Conservation (phyloP, 2,888 invertebrate genomes). For the Eupeodes luniger region DNA sequence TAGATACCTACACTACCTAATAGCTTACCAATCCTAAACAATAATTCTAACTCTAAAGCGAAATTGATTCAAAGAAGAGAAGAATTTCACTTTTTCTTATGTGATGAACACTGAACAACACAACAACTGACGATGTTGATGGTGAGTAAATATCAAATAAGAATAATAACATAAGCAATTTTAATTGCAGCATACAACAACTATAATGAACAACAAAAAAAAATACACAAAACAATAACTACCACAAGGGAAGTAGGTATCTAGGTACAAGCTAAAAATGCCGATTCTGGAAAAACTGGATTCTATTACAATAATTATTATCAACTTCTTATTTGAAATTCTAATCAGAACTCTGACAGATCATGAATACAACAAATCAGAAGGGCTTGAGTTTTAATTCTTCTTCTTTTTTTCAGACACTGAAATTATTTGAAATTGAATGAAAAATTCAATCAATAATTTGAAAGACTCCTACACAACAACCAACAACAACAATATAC, state of each 20-base stretch:
- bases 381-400: not conserved
- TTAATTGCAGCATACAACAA: not conserved
- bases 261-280: not conserved
- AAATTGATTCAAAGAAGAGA: not conserved
- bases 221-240: not conserved
- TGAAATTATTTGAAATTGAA: not conserved
- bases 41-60: not conserved
- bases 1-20: not conserved
- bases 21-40: not conserved
- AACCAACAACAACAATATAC: not conserved
- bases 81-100: not conserved
- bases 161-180: not conserved
- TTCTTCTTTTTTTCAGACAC: not conserved
- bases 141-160: not conserved
- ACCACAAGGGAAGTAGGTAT: not conserved
- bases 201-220: not conserved
- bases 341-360: constrained; percentile 1
- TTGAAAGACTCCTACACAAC: not conserved
- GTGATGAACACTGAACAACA: no score
- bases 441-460: not conserved
- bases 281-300: constrained; percentile 12
- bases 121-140: no score
- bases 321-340: constrained; percentile 4
- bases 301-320: not conserved
- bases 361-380: not conserved